Percentiles rank a stretch among this genome's conserved stretches.
phyloP scores from a whole-genome alignment of 2,797 vertebrate species.

The Labeo calbasu region DNA sequence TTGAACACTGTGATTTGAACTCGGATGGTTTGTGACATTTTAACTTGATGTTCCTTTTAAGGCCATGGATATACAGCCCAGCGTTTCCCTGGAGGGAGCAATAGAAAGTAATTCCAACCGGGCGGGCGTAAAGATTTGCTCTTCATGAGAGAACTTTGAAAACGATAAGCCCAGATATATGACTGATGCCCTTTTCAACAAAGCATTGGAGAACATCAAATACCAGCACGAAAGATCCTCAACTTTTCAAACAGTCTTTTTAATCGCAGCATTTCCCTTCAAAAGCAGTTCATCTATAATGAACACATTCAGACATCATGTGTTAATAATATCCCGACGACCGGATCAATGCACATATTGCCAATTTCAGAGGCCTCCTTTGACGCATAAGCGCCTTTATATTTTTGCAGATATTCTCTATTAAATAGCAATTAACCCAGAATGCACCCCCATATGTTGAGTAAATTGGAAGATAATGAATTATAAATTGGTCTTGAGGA shows the following conservation, averaged over 20 bases:
- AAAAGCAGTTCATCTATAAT: conserved; percentile 34
- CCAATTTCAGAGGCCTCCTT: conserved; percentile 20
- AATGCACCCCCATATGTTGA: conserved; percentile 60
- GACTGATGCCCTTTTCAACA: conserved; percentile 34
- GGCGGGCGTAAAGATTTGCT: conserved; percentile 39
- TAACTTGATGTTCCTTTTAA: conserved; percentile 42
- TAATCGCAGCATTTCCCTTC: conserved; percentile 25
- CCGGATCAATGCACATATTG: conserved; percentile 36
- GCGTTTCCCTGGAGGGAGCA: conserved; percentile 11
- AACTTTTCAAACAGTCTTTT: conserved; percentile 38
- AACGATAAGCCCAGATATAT: conserved; percentile 32
- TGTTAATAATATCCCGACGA: conserved; percentile 34
- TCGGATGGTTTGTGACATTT: conserved; percentile 37
- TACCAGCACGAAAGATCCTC: conserved; percentile 6
- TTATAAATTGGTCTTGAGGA: conserved; percentile 66
- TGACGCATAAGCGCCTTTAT: conserved; percentile 7
- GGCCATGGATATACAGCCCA: conserved; percentile 12
- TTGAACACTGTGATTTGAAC: conserved; percentile 26
- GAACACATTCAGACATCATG: background rate
- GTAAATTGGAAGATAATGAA: conserved; percentile 68
- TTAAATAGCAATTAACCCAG: conserved; percentile 68
- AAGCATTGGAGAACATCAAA: conserved; percentile 23
- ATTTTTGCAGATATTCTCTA: conserved; percentile 51
- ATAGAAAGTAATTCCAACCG: conserved; percentile 36
- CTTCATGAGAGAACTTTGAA: conserved; percentile 37